These are phyloP conservation scores for Megalurothrips usitatus DNA, from an alignment of 2,888 invertebrate species.

Conservation along the genomic window DNA sequence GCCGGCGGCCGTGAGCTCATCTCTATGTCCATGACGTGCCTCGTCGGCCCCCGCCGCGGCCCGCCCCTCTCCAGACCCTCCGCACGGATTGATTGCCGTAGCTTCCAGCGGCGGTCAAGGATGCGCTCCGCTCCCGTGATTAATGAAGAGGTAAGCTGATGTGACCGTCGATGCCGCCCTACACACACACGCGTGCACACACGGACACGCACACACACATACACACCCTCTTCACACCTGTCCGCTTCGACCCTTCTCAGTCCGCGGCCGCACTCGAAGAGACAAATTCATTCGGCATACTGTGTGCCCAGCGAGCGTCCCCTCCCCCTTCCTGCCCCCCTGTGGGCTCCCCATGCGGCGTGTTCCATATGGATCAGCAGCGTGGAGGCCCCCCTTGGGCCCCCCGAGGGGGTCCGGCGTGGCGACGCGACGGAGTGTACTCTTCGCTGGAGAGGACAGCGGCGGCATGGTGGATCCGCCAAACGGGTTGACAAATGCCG, in stretches of 20 bases:
- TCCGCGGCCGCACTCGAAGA: neutral
- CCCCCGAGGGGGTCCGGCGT: neutral
- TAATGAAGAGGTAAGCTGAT: too few species aligned
- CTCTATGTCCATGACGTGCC: too few species aligned
- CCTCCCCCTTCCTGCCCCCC: neutral
- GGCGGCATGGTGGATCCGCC: neutral
- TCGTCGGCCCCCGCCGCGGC: too few species aligned
- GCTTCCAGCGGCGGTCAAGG: too few species aligned
- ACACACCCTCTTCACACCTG: neutral
- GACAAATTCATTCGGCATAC: neutral
- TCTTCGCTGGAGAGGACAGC: neutral
- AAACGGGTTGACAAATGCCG: constrained; percentile 10
- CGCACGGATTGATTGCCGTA: too few species aligned
- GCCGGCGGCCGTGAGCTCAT: too few species aligned
- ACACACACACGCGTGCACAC: too few species aligned
- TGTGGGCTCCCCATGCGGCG: neutral
- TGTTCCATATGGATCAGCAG: neutral
- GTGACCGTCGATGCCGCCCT: too few species aligned
- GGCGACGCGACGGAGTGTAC: neutral
- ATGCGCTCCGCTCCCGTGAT: too few species aligned
- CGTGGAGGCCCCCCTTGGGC: neutral
- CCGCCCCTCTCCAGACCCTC: too few species aligned
- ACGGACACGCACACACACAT: too few species aligned
- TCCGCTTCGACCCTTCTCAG: neutral
- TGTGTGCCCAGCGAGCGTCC: neutral